phyloP scores from a whole-genome alignment of 2,113 vertebrate genomes.

The Lampris megalopsis region DNA sequence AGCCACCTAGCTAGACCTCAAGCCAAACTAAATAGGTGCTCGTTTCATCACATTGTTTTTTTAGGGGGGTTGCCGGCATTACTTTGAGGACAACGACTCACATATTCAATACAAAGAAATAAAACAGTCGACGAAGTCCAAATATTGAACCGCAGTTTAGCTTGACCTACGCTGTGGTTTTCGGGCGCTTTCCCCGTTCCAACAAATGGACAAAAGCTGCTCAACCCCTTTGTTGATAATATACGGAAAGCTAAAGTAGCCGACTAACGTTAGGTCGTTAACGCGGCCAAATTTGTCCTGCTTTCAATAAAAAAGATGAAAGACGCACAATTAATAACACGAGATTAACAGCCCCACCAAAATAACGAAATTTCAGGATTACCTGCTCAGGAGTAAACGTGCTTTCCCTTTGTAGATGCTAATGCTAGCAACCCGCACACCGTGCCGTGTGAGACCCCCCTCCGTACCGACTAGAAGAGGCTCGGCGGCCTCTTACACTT shows the following conservation, averaged over 20 bases:
- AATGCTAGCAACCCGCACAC: slow-evolving; percentile 5
- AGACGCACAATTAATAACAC: neutral
- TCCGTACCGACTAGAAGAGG: slow-evolving; percentile 19
- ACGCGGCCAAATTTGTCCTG: neutral
- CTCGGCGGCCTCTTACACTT: slow-evolving; percentile 30
- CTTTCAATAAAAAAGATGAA: accelerated
- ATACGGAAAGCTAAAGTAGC: slow-evolving; percentile 39
- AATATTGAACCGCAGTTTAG: neutral
- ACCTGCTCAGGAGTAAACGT: slow-evolving; percentile 35
- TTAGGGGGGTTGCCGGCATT: too few species aligned
- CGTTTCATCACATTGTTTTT: too few species aligned
- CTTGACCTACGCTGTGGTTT: neutral
- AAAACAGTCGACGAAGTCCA: too few species aligned
- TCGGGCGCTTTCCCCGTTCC: neutral
- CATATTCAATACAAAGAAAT: too few species aligned
- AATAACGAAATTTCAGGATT: neutral
- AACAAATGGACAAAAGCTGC: neutral
- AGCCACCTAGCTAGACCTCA: neutral
- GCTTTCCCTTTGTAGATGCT: neutral
- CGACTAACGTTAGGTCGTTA: slow-evolving; percentile 7
- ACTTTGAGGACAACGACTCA: too few species aligned
- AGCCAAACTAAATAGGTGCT: too few species aligned
- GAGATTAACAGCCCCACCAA: neutral
- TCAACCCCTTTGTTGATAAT: slow-evolving; percentile 53
- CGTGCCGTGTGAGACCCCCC: slow-evolving; percentile 9